Evolutionary conservation across 2,113 vertebrate genomes (phyloP).

Genomic region (Myotis brandtii): DNA sequence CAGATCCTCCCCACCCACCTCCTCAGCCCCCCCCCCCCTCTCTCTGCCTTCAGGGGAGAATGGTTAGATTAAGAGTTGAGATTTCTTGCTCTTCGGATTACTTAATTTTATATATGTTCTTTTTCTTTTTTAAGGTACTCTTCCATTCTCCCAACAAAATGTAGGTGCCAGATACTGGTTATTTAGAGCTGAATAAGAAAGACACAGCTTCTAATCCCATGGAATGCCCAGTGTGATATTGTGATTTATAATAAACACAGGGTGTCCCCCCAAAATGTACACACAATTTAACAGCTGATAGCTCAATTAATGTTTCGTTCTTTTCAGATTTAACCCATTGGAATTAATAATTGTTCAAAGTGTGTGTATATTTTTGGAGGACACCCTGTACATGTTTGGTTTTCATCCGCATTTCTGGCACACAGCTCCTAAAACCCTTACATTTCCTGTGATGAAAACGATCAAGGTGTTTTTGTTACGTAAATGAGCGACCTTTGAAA

Average conservation of each 20-base stretch:
- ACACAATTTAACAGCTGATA: too few relatives aligned
- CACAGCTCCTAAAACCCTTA: not conserved
- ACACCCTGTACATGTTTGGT: not conserved
- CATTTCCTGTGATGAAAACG: not conserved
- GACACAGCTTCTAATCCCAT: not conserved
- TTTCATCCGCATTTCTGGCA: not conserved
- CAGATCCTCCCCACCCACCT: not conserved
- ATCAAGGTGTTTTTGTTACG: not conserved
- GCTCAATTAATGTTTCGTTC: too few relatives aligned
- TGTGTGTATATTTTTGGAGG: too few relatives aligned
- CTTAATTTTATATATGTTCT: not conserved
- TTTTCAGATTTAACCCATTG: too few relatives aligned
- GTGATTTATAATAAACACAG: not conserved
- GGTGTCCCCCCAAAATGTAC: too few relatives aligned
- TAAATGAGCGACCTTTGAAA: not conserved
- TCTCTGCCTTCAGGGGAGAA: not conserved
- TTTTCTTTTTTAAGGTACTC: not conserved
- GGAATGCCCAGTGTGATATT: not conserved
- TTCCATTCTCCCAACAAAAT: not conserved
- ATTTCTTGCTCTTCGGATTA: not conserved
- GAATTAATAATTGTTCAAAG: too few relatives aligned
- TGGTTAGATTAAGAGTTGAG: not conserved
- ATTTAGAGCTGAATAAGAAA: not conserved
- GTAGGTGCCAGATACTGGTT: not conserved
- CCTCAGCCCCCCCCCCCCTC: too few relatives aligned